Percentiles rank a stretch among this genome's conserved stretches.
phyloP scores from a whole-genome alignment of 2,113 vertebrate genomes.

The Ariopsis seemanni region DNA sequence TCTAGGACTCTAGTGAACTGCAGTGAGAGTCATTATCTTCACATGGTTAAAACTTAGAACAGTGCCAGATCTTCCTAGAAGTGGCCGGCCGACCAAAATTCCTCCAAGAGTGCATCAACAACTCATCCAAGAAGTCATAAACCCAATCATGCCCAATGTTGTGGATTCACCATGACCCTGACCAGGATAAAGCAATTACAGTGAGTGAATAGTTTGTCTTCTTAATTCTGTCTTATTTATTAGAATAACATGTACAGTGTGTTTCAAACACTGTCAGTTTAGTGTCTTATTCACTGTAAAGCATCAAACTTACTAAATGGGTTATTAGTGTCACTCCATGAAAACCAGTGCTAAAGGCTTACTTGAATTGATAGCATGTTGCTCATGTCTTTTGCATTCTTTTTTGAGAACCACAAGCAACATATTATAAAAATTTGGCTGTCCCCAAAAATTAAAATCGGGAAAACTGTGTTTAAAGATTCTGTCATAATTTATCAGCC shows the following conservation, averaged over 20 bases:
- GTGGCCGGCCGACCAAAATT: too few relatives aligned
- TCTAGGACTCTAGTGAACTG: neutral
- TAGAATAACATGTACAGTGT: too few relatives aligned
- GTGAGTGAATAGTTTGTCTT: too few relatives aligned
- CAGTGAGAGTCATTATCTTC: neutral
- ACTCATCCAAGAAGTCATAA: too few relatives aligned
- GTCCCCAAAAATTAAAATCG: neutral
- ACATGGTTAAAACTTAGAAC: neutral
- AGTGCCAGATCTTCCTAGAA: too few relatives aligned
- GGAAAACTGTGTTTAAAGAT: neutral
- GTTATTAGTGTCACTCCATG: neutral
- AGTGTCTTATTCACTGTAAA: neutral
- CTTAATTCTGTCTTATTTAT: too few relatives aligned
- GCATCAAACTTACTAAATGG: neutral
- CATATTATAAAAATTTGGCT: neutral
- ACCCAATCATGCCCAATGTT: too few relatives aligned
- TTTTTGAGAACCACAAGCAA: neutral
- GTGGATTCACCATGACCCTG: too few relatives aligned
- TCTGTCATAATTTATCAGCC: neutral
- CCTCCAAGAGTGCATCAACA: too few relatives aligned
- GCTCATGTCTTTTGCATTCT: neutral
- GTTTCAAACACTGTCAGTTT: neutral
- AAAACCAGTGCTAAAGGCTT: neutral
- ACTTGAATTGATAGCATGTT: neutral
- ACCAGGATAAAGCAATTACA: too few relatives aligned